Conservation (phyloP, 1,140 invertebrate genomes). For the Pantala flavescens region DNA sequence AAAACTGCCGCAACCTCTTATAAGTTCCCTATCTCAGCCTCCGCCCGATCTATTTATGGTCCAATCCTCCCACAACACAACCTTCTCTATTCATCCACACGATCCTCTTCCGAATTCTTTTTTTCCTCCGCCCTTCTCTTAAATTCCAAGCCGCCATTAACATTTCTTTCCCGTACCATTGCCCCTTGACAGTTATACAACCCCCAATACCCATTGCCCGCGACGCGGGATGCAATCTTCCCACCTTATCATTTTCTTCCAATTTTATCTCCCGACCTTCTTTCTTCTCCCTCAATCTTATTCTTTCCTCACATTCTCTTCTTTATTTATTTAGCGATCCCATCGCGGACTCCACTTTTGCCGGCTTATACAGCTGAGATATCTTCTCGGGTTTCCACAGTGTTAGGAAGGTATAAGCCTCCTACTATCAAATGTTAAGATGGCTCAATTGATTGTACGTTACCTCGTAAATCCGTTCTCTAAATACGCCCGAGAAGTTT, state of each 20-base stretch:
- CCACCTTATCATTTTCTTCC: constrained; percentile 1
- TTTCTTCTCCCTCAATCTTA: not conserved
- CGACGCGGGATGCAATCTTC: not conserved
- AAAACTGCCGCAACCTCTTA: not conserved
- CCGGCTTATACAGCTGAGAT: too few relatives aligned
- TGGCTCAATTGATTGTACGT: too few relatives aligned
- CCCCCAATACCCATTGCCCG: not conserved
- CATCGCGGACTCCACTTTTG: not conserved
- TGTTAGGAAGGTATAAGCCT: too few relatives aligned
- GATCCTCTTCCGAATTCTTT: not conserved
- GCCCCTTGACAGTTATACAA: constrained; percentile 3
- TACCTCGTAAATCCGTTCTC: too few relatives aligned
- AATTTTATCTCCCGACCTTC: not conserved
- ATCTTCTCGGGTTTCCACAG: too few relatives aligned
- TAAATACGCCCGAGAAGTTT: too few relatives aligned
- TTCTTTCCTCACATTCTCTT: too few relatives aligned
- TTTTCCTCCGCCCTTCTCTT: not conserved
- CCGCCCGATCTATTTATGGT: not conserved
- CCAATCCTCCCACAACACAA: not conserved
- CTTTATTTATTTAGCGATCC: not conserved
- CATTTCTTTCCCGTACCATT: not conserved
- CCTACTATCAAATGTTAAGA: too few relatives aligned
- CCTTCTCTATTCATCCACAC: not conserved
- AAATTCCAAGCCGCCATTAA: not conserved
- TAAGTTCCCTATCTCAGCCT: not conserved